Evolutionary conservation across 2,888 invertebrate genomes (phyloP).

Genomic region (Cistogaster globosa): DNA sequence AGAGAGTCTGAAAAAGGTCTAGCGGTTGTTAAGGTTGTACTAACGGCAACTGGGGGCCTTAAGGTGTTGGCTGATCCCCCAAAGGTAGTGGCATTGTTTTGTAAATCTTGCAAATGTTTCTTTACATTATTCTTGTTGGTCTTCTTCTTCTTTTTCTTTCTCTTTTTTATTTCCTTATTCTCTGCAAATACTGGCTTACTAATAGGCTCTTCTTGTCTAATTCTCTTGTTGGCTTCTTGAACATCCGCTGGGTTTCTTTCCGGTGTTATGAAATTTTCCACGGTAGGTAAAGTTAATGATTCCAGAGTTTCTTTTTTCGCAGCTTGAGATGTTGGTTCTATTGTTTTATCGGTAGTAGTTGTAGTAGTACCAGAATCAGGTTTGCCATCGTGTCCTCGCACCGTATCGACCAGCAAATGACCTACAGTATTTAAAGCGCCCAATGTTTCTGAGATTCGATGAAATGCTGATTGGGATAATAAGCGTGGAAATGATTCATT

Average conservation of each 20-base stretch:
- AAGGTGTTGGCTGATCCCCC: slow-evolving; percentile 76
- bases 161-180: slow-evolving; percentile 80
- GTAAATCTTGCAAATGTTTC: slow-evolving; percentile 78
- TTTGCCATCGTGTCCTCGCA: slow-evolving; percentile 83
- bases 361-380: slow-evolving; percentile 24
- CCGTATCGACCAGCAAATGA: slow-evolving; percentile 92
- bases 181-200: slow-evolving; percentile 78
- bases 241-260: slow-evolving; percentile 65
- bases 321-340: slow-evolving; percentile 3
- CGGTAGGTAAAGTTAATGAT: slow-evolving; percentile 61
- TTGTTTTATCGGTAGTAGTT: slow-evolving; percentile 10
- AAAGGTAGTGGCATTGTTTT: slow-evolving; percentile 65
- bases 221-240: slow-evolving; percentile 76
- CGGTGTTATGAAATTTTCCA: slow-evolving; percentile 74
- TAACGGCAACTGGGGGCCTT: slow-evolving; percentile 76
- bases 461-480: slow-evolving; percentile 86
- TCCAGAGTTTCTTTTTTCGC: slow-evolving; percentile 67
- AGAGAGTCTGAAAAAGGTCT: slow-evolving; percentile 73
- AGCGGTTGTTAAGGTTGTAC: slow-evolving; percentile 45
- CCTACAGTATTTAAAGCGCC: slow-evolving; percentile 94
- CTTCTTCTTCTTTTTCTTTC: slow-evolving; percentile 79
- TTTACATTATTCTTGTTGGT: slow-evolving; percentile 81
- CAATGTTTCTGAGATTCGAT: slow-evolving; percentile 86
- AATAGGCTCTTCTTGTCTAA: slow-evolving; percentile 73
- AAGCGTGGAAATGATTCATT: slow-evolving; percentile 83